Base-by-base conservation (phyloP, 2,113 vertebrate species). In the Ptilonorhynchus violaceus region DNA sequence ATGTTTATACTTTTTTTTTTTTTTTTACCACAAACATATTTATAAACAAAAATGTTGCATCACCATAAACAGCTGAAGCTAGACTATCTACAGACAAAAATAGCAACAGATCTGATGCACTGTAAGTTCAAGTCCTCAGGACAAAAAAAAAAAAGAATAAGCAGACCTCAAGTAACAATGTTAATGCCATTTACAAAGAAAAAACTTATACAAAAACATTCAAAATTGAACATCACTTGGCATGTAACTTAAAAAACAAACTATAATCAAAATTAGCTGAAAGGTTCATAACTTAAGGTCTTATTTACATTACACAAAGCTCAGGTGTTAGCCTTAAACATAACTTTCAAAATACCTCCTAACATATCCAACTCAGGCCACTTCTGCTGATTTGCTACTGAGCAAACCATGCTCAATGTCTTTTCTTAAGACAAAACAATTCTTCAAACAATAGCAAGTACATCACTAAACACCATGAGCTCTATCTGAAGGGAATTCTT, bases 221-320 rank as follows among this genome's bases (percentile, higher is more conserved):
- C 96, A 98, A 92, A 97, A 95, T 97, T 98, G 97, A 98, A 98
- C 98, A 98, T 98, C 98, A 98, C 98, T 99, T 98, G 98, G 98
- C 97, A 98, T 98, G 98, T 98, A 98, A 98, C 97, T 98, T 95
- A 93, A 97, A 97, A 98, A 97, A 95, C 98, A 98, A 98, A 97
- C 97, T 68, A 91, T 96, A 95, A 76, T 22, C 31, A 77, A 96
- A 96, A 97, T 97, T 93, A 97, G 96, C 97, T 96, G 97, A 98
- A 98, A 98, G 95, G 88, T 97, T 98, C 87, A 73, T 98, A 98
- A 98, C 98, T 98, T 97, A 98, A 99, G 93, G 95, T 99, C 98
- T 98, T 99, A 99, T 99, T 99, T 99, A 99, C 99, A 99, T 97
- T 99, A 99, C 99, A 99, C 98, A 98, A 98, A 99, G 98, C 98